phyloP scores from a whole-genome alignment of 2,888 invertebrate species.

The Erannis defoliaria region DNA sequence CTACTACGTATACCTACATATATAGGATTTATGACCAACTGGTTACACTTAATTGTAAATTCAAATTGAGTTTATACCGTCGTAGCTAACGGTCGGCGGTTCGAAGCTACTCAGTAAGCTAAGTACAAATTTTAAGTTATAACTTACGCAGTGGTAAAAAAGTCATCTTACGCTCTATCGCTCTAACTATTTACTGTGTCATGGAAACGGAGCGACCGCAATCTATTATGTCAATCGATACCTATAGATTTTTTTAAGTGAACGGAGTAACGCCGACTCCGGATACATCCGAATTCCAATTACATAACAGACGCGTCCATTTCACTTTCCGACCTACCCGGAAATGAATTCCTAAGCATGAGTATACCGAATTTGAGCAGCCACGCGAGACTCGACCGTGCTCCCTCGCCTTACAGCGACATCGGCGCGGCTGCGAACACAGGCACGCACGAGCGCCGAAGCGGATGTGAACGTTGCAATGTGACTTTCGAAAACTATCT shows the following conservation, averaged over 20 bases:
- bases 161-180: constrained; percentile 69
- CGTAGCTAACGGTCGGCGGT: constrained; percentile 33
- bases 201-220: constrained; percentile 62
- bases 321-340: constrained; percentile 87
- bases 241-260: constrained; percentile 81
- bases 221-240: constrained; percentile 82
- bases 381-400: constrained; percentile 65
- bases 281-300: constrained; percentile 87
- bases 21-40: constrained; percentile 51
- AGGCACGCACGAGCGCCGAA: constrained; percentile 77
- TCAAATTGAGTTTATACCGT: constrained; percentile 55
- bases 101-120: constrained; percentile 46
- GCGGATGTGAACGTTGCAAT: constrained; percentile 82
- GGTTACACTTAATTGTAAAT: constrained; percentile 55
- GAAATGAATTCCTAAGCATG: constrained; percentile 86
- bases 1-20: constrained; percentile 29
- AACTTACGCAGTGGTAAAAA: constrained; percentile 55
- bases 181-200: constrained; percentile 62
- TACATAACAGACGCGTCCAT: constrained; percentile 86
- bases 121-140: constrained; percentile 55
- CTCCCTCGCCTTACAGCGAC: constrained; percentile 56
- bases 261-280: constrained; percentile 83
- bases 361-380: constrained; percentile 77
- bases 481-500: constrained; percentile 75
- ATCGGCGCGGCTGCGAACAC: constrained; percentile 52